Evolutionary conservation across 2,888 invertebrate species (phyloP), one percentile per base, ranked within the genome.

Genomic region (Eueremaeus valkanovi): DNA sequence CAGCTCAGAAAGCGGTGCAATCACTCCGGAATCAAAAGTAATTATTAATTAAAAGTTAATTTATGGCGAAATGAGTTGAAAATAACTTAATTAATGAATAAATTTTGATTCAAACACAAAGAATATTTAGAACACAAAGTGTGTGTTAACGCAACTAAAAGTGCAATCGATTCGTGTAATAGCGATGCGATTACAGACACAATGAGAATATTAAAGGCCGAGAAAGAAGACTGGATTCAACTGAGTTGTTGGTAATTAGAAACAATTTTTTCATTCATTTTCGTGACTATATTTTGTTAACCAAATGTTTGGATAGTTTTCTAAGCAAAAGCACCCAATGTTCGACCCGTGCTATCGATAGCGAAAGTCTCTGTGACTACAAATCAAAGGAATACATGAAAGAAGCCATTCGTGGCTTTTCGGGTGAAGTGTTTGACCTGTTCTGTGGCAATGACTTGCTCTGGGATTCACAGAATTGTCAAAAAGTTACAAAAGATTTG

Each of bases 391-490:
- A 66, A 31, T 76, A 76, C 42, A 74, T 73, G 58, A 58, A 61
- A 40, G 51, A 72, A 74, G 74, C 74, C 6, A 74, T 76, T 33
- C 68, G 68, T 33, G 70, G 73, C 21, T 72, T 72, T n/a, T 36
- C 42, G n/a, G 76, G 76, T 18, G 76, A 76, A 42, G 66, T 76
- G n/a, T 72, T 74, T 55, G 76, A 76, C 72, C 42, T 76, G 11
- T 74, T 76, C 33, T 76, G 76, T 55, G 74, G 73, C 13, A 68
- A 70, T 31, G 76, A 74, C 49, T 61, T 76, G 68, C 55, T 33
- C 33, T 76, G 76, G 76, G 76, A 73, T 27, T 75, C 76, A 21
- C 13, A 27, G 1, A 76, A 76, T 24, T 76, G 76, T 51, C 55
- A 74, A n/a, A 75, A 74, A 49, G 31, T 76, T 3, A 75, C 72